These are phyloP conservation scores for Rotaria macrura DNA, from an alignment of 2,888 invertebrate genomes.

Conservation along the genomic window DNA sequence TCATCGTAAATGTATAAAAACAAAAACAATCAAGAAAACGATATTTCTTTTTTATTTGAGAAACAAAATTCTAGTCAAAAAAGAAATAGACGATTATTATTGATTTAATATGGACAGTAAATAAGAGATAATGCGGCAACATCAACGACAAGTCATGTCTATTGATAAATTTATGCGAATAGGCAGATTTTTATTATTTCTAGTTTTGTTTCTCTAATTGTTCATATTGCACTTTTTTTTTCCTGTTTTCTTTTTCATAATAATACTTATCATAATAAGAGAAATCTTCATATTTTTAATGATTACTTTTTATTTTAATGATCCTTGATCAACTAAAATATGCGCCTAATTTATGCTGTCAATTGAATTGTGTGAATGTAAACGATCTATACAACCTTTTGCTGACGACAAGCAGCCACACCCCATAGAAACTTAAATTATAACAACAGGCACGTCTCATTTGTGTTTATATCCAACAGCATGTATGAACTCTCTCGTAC, in stretches of 20 bases:
- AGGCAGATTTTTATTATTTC: not conserved
- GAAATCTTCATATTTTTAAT: not conserved
- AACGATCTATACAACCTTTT: not conserved
- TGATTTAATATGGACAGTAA: not conserved
- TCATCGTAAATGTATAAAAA: not conserved
- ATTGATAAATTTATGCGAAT: not conserved
- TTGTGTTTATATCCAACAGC: not conserved
- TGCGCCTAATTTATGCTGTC: not conserved
- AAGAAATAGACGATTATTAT: not conserved
- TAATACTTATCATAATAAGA: not conserved
- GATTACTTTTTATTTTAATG: not conserved
- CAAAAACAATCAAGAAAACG: too few relatives aligned
- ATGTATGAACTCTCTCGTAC: not conserved
- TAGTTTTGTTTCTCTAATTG: not conserved
- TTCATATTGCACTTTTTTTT: not conserved
- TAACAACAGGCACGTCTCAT: conserved; percentile 7
- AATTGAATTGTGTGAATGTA: not conserved
- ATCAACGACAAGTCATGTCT: too few relatives aligned
- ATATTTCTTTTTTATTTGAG: too few relatives aligned
- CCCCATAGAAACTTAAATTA: not conserved
- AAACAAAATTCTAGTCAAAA: not conserved
- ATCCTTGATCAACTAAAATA: not conserved
- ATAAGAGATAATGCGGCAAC: not conserved
- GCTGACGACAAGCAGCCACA: not conserved
- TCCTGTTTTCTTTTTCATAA: not conserved